phyloP scores from a whole-genome alignment of 2,888 invertebrate genomes.

The Apomyelois bistriatella region DNA sequence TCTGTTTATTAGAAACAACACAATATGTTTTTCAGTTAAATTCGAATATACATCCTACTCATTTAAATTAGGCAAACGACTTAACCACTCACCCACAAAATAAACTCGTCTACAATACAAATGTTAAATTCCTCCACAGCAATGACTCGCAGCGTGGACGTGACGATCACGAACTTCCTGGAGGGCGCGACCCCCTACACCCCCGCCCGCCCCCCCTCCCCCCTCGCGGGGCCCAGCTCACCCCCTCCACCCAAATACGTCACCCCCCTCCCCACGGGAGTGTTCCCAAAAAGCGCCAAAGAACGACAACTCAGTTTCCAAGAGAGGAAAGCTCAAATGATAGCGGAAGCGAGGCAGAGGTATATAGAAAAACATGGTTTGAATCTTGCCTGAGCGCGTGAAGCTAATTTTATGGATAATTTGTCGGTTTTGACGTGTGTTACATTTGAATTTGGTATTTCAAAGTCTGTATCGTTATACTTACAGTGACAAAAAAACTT shows the following conservation, averaged over 20 bases:
- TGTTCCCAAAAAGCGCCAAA: conserved; percentile 77
- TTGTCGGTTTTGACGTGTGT: not conserved
- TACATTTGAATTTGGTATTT: not conserved
- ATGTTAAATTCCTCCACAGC: conserved; percentile 62
- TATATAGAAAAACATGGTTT: conserved; percentile 89
- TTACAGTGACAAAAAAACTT: no score
- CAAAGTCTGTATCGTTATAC: no score
- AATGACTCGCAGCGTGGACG: conserved; percentile 86
- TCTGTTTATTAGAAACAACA: no score
- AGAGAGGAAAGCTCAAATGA: conserved; percentile 88
- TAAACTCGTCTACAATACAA: no score
- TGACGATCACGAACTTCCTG: conserved; percentile 89
- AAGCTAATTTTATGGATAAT: not conserved
- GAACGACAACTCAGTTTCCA: conserved; percentile 87
- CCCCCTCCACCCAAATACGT: conserved; percentile 43
- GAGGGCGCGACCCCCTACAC: conserved; percentile 86
- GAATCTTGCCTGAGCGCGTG: conserved; percentile 46
- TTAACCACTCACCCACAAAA: no score
- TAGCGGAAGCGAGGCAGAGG: conserved; percentile 86
- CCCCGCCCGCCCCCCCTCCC: conserved; percentile 37
- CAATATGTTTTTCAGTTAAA: no score
- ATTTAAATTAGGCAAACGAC: no score
- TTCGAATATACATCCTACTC: no score
- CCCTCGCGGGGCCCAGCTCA: conserved; percentile 21
- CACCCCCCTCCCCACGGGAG: conserved; percentile 49